Conservation (phyloP, 2,888 invertebrate species). For the Drosophila mettleri region DNA sequence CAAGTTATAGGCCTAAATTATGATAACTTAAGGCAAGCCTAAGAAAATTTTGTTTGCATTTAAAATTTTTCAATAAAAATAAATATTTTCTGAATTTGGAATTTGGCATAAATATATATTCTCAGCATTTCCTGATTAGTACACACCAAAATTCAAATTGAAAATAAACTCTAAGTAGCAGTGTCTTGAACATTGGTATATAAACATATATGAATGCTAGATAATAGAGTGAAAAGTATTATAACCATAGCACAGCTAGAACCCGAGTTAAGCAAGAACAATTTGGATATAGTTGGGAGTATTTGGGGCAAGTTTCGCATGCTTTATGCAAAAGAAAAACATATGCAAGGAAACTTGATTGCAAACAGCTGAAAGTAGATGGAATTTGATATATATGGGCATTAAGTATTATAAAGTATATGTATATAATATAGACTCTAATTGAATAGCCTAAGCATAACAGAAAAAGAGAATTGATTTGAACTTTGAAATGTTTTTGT, state of each 20-base stretch:
- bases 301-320: neutral
- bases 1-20: too few species aligned
- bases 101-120: too few species aligned
- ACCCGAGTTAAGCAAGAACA: neutral
- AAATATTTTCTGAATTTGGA: neutral
- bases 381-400: neutral
- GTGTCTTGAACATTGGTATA: neutral
- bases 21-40: too few species aligned
- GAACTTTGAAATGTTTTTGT: conserved; percentile 10
- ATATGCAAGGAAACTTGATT: neutral
- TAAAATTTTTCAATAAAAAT: too few species aligned
- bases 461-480: neutral
- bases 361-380: neutral
- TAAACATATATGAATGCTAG: neutral
- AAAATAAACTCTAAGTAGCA: neutral
- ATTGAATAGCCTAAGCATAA: neutral
- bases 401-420: neutral
- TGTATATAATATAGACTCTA: neutral
- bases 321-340: too few species aligned
- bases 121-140: neutral
- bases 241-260: neutral
- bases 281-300: neutral
- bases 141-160: neutral
- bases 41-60: too few species aligned
- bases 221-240: neutral